Evolutionary conservation across 2,113 vertebrate genomes (phyloP).

Genomic region (Clarias batrachus): DNA sequence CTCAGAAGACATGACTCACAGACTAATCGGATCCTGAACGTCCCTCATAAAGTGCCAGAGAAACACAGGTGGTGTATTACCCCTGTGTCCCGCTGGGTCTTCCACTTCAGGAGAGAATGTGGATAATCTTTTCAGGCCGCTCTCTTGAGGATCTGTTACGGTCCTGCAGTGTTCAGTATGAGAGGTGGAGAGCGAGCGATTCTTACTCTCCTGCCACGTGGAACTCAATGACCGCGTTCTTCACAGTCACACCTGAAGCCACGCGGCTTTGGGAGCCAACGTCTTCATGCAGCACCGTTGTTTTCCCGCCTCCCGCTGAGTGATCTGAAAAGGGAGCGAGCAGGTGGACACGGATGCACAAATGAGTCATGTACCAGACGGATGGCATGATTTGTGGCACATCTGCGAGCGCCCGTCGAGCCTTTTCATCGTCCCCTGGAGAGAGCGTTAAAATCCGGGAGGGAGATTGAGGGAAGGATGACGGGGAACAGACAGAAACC

Average conservation of each 20-base stretch:
- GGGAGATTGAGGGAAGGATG: neutral
- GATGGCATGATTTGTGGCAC: conserved; percentile 24
- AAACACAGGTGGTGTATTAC: conserved; percentile 6
- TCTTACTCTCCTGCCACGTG: neutral
- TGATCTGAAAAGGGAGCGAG: neutral
- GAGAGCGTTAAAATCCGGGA: neutral
- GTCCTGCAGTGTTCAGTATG: neutral
- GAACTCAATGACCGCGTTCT: neutral
- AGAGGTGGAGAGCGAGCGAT: neutral
- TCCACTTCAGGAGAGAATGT: conserved; percentile 21
- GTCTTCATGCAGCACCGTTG: neutral
- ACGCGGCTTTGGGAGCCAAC: too few relatives aligned
- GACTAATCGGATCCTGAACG: neutral
- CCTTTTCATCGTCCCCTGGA: conserved; percentile 4
- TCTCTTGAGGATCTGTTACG: neutral
- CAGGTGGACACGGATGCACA: conserved; percentile 27
- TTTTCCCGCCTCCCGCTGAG: neutral
- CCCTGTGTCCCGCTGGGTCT: neutral
- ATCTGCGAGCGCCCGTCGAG: conserved; percentile 9
- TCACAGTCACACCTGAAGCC: neutral
- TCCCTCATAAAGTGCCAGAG: neutral
- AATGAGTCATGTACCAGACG: conserved; percentile 13
- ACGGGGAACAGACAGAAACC: neutral
- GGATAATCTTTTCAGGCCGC: neutral
- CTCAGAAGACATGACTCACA: neutral